phyloP scores from a whole-genome alignment of 2,888 invertebrate species.

The Lobophora halterata region DNA sequence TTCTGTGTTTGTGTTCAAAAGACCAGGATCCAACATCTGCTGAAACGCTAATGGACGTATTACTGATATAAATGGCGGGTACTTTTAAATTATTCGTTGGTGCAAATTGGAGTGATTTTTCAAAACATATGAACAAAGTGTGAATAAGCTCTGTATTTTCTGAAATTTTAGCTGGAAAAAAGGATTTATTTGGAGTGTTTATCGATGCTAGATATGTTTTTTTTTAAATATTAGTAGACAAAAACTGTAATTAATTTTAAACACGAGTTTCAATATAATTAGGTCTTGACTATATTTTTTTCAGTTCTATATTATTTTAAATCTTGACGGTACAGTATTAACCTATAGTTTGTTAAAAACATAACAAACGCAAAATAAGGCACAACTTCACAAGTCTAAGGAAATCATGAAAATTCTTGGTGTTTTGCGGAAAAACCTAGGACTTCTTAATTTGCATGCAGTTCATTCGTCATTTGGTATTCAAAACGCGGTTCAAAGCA shows the following conservation, averaged over 20 bases:
- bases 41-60: conserved; percentile 25
- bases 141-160: too few relatives aligned
- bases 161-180: too few relatives aligned
- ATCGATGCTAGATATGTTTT: too few relatives aligned
- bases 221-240: too few relatives aligned
- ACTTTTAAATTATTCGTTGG: conserved; percentile 20
- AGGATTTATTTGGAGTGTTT: too few relatives aligned
- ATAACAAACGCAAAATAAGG: not conserved
- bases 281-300: too few relatives aligned
- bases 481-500: conserved; percentile 49
- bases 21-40: conserved; percentile 23
- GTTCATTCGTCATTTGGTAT: conserved; percentile 56
- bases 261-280: too few relatives aligned
- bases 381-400: conserved; percentile 7
- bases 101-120: conserved; percentile 22
- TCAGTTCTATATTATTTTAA: too few relatives aligned
- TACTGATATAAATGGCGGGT: conserved; percentile 23
- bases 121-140: too few relatives aligned
- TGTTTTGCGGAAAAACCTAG: conserved; percentile 14
- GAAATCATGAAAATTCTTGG: conserved; percentile 18
- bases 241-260: too few relatives aligned
- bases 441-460: conserved; percentile 47
- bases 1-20: conserved; percentile 20
- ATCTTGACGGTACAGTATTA: too few relatives aligned
- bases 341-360: not conserved